Evolutionary conservation across 2,888 invertebrate species (phyloP).

Genomic region (Leptinotarsa peninsularis): DNA sequence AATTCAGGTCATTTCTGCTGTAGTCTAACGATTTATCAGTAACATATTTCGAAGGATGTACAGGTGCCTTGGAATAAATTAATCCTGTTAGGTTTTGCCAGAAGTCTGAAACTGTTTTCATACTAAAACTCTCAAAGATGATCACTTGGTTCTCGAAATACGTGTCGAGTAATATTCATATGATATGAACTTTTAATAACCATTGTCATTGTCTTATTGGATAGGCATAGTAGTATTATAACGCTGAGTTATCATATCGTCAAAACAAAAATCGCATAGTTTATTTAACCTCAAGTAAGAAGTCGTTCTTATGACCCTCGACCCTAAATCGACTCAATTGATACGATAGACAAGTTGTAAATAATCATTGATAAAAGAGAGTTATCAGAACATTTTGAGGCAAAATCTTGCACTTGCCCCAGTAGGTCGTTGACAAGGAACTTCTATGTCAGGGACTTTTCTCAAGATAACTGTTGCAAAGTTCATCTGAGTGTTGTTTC

Average conservation of each 20-base stretch:
- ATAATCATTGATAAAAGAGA: neutral
- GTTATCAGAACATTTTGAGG: neutral
- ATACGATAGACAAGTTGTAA: slow-evolving; percentile 7
- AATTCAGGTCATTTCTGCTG: too few species aligned
- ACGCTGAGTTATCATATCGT: too few species aligned
- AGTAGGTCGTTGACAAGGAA: slow-evolving; percentile 11
- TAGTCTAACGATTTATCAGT: too few species aligned
- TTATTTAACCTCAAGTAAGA: slow-evolving; percentile 2
- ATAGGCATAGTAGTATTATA: neutral
- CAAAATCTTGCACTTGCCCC: neutral
- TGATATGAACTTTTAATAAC: too few species aligned
- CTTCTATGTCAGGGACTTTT: neutral
- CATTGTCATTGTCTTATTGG: slow-evolving; percentile 1
- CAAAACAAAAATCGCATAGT: neutral
- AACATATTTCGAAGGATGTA: too few species aligned
- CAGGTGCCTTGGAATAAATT: too few species aligned
- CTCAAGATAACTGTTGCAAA: neutral
- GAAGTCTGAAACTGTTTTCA: too few species aligned
- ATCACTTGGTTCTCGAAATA: too few species aligned
- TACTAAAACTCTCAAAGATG: too few species aligned
- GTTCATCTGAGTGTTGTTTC: neutral
- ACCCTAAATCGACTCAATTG: neutral
- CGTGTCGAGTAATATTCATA: too few species aligned
- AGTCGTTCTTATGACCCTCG: neutral
- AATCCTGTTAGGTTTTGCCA: too few species aligned